Evolutionary conservation across 2,888 invertebrate species (phyloP).

Genomic region (Erpobdella octoculata): DNA sequence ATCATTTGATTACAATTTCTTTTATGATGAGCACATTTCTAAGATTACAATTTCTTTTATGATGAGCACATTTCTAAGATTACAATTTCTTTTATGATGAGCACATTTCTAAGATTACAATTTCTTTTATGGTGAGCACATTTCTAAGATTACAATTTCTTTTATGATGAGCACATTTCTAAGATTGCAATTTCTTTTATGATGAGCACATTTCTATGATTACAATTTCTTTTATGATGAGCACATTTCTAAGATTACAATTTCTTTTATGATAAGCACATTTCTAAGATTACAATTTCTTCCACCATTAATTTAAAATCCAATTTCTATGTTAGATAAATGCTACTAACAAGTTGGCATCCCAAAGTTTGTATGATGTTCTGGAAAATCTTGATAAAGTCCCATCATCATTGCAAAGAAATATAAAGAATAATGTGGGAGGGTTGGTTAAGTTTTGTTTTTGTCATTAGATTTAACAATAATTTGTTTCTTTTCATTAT

Average conservation of each 20-base stretch:
- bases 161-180: not conserved
- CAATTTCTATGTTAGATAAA: not conserved
- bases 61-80: too few relatives aligned
- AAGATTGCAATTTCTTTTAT: not conserved
- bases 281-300: not conserved
- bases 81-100: too few relatives aligned
- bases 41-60: too few relatives aligned
- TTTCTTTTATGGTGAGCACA: not conserved
- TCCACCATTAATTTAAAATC: not conserved
- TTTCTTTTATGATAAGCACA: too few relatives aligned
- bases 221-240: not conserved
- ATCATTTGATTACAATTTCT: too few relatives aligned
- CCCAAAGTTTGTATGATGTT: constrained; percentile 42
- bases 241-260: not conserved
- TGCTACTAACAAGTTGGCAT: constrained; percentile 28
- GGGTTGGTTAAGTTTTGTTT: constrained; percentile 39
- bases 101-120: not conserved
- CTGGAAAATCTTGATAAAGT: constrained; percentile 40
- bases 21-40: too few relatives aligned
- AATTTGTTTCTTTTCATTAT: too few relatives aligned
- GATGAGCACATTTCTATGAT: not conserved
- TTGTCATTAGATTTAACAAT: not conserved
- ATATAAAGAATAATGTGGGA: constrained; percentile 42
- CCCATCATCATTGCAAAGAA: constrained; percentile 39
- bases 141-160: not conserved